Conservation (phyloP, 2,888 invertebrate species). For the Yponomeuta evonymella region DNA sequence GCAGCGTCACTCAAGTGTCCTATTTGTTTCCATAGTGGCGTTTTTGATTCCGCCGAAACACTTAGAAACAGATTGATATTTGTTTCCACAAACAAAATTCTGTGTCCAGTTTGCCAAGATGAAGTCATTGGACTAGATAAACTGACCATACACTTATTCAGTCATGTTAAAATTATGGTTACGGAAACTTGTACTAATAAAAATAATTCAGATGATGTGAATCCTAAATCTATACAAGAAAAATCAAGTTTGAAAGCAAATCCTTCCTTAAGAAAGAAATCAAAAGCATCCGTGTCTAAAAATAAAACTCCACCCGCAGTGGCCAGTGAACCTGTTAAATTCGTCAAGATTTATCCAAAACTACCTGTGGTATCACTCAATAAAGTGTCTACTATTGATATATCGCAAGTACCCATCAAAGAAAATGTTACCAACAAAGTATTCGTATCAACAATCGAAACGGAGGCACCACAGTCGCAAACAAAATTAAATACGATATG, state of each 20-base stretch:
- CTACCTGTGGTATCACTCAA: slow-evolving; percentile 57
- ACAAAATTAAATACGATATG: slow-evolving; percentile 61
- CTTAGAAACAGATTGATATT: slow-evolving; percentile 83
- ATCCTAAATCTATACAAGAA: background rate
- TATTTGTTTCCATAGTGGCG: slow-evolving; percentile 81
- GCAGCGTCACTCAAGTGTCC: slow-evolving; percentile 82
- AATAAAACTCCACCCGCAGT: slow-evolving; percentile 47
- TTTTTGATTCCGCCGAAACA: slow-evolving; percentile 82
- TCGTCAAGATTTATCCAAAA: slow-evolving; percentile 67
- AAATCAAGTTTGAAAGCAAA: background rate
- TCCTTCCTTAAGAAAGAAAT: slow-evolving; percentile 12
- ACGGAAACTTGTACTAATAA: slow-evolving; percentile 33
- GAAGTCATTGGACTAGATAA: slow-evolving; percentile 86
- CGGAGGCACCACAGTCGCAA: slow-evolving; percentile 40
- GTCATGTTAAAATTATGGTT: slow-evolving; percentile 75
- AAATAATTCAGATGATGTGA: slow-evolving; percentile 21
- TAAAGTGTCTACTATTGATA: slow-evolving; percentile 53
- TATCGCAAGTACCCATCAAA: slow-evolving; percentile 31
- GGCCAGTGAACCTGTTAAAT: slow-evolving; percentile 52
- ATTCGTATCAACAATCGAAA: slow-evolving; percentile 31
- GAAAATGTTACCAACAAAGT: slow-evolving; percentile 19
- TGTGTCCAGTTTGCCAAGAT: slow-evolving; percentile 87
- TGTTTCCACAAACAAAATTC: slow-evolving; percentile 83
- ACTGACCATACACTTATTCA: slow-evolving; percentile 88
- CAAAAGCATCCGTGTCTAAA: slow-evolving; percentile 50